Base-by-base conservation (phyloP, 2,888 invertebrate genomes). In the Prosopocoilus inquinatus region DNA sequence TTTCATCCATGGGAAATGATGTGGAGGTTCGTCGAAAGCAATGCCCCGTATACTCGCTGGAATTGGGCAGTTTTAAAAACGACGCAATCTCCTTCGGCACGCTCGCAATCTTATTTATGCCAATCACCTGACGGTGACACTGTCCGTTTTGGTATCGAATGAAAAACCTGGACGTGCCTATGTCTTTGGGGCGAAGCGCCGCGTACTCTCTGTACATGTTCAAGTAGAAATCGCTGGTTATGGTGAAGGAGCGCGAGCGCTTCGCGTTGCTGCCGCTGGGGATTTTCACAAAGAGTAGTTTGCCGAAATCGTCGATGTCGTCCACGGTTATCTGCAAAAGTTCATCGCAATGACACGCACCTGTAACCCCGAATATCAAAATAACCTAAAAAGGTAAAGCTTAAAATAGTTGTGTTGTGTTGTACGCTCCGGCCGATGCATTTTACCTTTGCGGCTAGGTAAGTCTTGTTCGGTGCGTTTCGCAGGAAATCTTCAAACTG, bases 1-100 rank as follows among this genome's bases (percentile, higher is more conserved):
- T 9, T 11, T 41, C 16, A 12, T 41, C 11, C 11, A 41, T 16
- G 16, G 16, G 41, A 41, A 11, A 9, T n/a, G 41, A 15, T 9
- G 41, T 3, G 3, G 20, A 28, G 20, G 20, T 28, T 28, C 20
- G 4, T 41, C 15, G 11, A 41, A 41, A 16, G 16, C 41, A 41
- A 41, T 55, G 58, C 5, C 57, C 60, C 8, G 58, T 60, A 34
- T 60, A 59, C 28, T 47, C 41, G 32, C 33, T 47, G 9, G 46
- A 11, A 53, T 58, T 43, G n/a, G 50, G 44, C 12, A 58, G 46
- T 46, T 54, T 53, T 33, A 59, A 50, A 47, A 36, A 59, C 1
- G 9, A 41, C 1, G 57, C 59, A 11, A 54, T 41, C 15, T 50
- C 33, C 34, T 49, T 50, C 9, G 50, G 35, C 9, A 59, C 47